phyloP scores from a whole-genome alignment of 2,888 invertebrate species.

The Anthrax anthrax region DNA sequence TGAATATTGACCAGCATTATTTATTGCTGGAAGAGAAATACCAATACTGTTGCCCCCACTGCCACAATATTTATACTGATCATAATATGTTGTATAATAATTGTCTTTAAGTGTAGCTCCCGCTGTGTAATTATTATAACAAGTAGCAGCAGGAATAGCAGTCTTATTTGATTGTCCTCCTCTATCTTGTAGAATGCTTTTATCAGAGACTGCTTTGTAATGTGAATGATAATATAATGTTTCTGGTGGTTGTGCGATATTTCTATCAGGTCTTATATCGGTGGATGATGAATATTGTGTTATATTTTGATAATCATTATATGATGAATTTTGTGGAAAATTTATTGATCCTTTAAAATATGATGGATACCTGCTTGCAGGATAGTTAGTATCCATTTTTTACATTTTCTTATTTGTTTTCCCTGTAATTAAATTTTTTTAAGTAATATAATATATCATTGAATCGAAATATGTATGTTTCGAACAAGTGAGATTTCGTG shows the following conservation, averaged over 20 bases:
- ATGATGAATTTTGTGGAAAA: slow-evolving; percentile 10
- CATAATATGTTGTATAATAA: slow-evolving; percentile 14
- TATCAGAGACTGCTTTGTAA: slow-evolving; percentile 2
- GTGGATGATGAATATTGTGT: not conserved
- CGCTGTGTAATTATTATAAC: not conserved
- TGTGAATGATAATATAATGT: slow-evolving; percentile 3
- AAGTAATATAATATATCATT: too few relatives aligned
- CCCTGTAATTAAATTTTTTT: too few relatives aligned
- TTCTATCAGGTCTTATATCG: not conserved
- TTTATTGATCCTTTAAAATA: slow-evolving; percentile 12
- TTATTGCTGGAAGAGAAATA: slow-evolving; percentile 13
- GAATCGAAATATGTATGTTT: too few relatives aligned
- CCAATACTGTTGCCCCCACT: not conserved
- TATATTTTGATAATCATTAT: slow-evolving; percentile 12
- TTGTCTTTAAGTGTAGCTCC: not conserved
- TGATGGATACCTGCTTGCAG: not conserved
- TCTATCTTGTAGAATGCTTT: not conserved
- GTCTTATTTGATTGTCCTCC: not conserved
- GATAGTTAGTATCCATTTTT: slow-evolving; percentile 5
- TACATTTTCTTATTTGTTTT: not conserved
- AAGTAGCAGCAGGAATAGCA: slow-evolving; percentile 5
- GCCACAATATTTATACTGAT: slow-evolving; percentile 20
- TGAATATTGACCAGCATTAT: slow-evolving; percentile 4
- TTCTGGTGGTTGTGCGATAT: not conserved
- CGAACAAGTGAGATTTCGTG: too few relatives aligned